Evolutionary conservation across 2,113 vertebrate genomes (phyloP), one percentile per base, ranked within the genome.

Genomic region (Serinus canaria): DNA sequence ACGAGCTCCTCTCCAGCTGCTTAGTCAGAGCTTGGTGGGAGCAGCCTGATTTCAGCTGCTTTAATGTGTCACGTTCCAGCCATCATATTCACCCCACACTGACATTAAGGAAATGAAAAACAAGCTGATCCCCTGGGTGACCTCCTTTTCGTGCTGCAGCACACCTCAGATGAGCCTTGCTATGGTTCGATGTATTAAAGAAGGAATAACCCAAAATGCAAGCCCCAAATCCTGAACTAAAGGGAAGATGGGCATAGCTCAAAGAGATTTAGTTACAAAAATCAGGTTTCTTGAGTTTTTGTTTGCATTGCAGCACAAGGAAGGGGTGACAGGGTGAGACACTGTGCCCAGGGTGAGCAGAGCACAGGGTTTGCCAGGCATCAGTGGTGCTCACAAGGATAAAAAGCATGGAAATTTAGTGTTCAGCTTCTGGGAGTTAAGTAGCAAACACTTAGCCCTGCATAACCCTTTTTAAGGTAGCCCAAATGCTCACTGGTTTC

Each of bases 21-120:
- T 95, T 91, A 95, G 55, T 95, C 94, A 96, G 70, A 94, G 82
- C 95, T 91, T 35, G 91, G 96, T 96, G 96, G 94, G 94, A 95
- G 84, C 95, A 96, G 13, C 93, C 94, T 79, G 89, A 91, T 92
- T 93, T 70, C 92, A 91, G 35, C 78, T 0, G 2, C 93, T 89
- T 78, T 75, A 67, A 81, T 93, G 92, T 90, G 96, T 94, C 96
- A 90, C 12, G 76, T 97, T 94, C 94, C 95, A 88, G 90, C 22
- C 20, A 0, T 95, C 91, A 76, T 82, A 7, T 28, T 85, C 80
- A 4, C 95, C 92, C 92, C 89, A 78, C 92, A 39, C 79, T 94
- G 96, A 73, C 95, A 87, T 89, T 20, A 94, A 59, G 83, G 74
- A 64, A 53, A 46, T 4, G 64, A 83, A 93, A 93, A 96, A 66